These are phyloP conservation scores for Diorhabda elongata DNA, from an alignment of 1,140 invertebrate genomes.

Conservation along the genomic window DNA sequence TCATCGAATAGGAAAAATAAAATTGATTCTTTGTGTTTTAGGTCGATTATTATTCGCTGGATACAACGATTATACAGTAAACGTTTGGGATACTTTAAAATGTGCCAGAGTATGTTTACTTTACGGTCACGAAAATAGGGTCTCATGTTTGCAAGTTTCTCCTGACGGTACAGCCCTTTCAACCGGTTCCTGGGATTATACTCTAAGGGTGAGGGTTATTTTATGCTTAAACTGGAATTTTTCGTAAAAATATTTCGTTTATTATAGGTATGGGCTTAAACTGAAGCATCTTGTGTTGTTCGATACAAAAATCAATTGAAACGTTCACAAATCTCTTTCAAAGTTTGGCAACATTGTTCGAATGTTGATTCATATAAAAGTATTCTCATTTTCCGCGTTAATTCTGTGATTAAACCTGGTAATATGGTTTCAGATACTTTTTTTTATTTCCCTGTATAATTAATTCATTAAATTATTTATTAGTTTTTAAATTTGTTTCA, in stretches of 20 bases:
- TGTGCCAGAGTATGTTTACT: conserved; percentile 85
- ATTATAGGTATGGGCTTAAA: background rate
- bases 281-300: background rate
- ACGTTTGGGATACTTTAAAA: conserved; percentile 98
- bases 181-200: conserved; percentile 98
- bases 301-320: no score
- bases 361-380: no score
- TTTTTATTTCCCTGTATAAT: no score
- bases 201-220: conserved; percentile 69
- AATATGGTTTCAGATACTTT: no score
- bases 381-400: no score
- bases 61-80: conserved; percentile 98
- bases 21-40: conserved; percentile 52
- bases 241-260: background rate
- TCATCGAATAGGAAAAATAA: no score
- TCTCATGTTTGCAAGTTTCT: conserved; percentile 90
- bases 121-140: conserved; percentile 97
- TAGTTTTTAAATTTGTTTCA: no score
- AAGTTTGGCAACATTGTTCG: no score
- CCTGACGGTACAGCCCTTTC: conserved; percentile 97
- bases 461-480: no score
- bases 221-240: background rate
- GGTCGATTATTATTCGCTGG: conserved; percentile 94
- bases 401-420: no score
- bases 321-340: no score